Percentiles rank a stretch among this genome's conserved stretches.
Evolutionary conservation across 2,888 invertebrate genomes (phyloP).

Genomic region (Metellina segmentata): DNA sequence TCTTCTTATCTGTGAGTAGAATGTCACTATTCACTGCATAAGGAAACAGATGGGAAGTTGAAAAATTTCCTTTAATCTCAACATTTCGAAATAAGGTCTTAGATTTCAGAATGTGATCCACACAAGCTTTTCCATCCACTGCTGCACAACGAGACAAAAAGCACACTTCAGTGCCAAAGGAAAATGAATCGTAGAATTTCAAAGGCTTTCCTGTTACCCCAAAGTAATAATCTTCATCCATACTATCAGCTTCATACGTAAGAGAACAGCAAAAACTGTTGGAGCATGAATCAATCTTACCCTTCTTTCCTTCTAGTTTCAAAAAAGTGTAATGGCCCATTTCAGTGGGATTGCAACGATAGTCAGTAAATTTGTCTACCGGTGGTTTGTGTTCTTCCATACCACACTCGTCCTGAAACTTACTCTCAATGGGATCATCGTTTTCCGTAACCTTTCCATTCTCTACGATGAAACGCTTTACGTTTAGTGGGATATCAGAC

Average conservation of each 20-base stretch:
- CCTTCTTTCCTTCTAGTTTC: conserved; percentile 23
- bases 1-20: neutral
- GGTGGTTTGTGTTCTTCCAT: neutral
- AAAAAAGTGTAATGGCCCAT: neutral
- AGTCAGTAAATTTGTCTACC: neutral
- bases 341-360: conserved; percentile 23
- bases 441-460: neutral
- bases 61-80: conserved; percentile 22
- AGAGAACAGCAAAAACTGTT: conserved; percentile 68
- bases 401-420: neutral
- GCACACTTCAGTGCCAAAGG: conserved; percentile 12
- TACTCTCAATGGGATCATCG: neutral
- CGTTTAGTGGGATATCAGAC: neutral
- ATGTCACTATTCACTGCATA: conserved; percentile 13
- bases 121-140: neutral
- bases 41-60: conserved; percentile 26
- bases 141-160: conserved; percentile 9
- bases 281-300: conserved; percentile 46
- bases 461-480: neutral
- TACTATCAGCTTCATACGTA: conserved; percentile 41
- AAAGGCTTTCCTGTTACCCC: neutral
- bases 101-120: neutral
- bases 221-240: conserved; percentile 46
- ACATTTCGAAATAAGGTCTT: conserved; percentile 13
- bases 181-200: conserved; percentile 8